Conservation (phyloP, 2,888 invertebrate species). For the Harmothoe impar region DNA sequence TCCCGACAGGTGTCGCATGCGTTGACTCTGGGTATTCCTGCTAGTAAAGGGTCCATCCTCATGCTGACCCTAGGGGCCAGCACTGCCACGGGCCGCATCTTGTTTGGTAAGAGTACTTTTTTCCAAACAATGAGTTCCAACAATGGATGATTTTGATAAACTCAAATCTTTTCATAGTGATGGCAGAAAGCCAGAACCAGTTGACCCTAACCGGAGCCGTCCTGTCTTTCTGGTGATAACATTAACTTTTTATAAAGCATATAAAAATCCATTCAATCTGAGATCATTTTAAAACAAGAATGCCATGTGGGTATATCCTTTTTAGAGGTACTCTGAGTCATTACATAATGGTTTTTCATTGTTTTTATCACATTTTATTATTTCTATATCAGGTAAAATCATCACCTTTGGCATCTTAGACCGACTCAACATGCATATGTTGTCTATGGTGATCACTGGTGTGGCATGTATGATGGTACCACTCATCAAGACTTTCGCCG, state of each 20-base stretch:
- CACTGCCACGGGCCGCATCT: constrained; percentile 75
- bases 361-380: not conserved
- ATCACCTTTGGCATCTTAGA: constrained; percentile 73
- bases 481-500: constrained; percentile 72
- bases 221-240: too few relatives aligned
- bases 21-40: constrained; percentile 73
- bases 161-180: too few relatives aligned
- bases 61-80: constrained; percentile 75
- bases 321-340: too few relatives aligned
- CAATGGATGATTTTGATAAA: too few relatives aligned
- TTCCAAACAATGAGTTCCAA: too few relatives aligned
- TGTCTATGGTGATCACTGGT: constrained; percentile 77
- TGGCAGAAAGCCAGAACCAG: too few relatives aligned
- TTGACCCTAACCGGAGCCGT: too few relatives aligned
- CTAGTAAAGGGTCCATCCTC: constrained; percentile 74
- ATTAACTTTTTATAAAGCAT: too few relatives aligned
- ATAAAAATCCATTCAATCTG: too few relatives aligned
- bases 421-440: constrained; percentile 77
- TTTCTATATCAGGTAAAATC: constrained; percentile 69
- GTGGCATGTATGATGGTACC: constrained; percentile 76
- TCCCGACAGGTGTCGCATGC: constrained; percentile 76
- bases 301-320: too few relatives aligned
- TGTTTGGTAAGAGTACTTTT: constrained; percentile 72
- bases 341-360: too few relatives aligned
- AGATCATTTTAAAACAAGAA: too few relatives aligned